A percentile compares a stretch with the other conserved stretches of the same genome.
phyloP scores from a whole-genome alignment of 2,113 vertebrate species.

The Brachyistius frenatus region DNA sequence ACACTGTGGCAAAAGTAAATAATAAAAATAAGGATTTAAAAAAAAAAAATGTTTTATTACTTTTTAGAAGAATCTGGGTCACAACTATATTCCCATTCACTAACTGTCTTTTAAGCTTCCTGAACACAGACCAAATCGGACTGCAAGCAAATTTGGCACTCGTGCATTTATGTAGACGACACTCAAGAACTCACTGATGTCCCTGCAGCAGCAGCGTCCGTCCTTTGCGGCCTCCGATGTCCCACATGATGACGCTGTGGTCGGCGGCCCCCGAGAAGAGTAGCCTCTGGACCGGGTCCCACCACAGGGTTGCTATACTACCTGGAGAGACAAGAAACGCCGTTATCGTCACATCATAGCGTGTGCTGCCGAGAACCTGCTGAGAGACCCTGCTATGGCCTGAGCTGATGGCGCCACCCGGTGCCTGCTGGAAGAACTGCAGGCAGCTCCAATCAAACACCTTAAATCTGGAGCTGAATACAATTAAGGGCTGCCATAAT shows the following conservation, averaged over 20 bases:
- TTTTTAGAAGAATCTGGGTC: not conserved
- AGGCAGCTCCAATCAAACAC: not conserved
- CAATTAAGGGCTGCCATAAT: not conserved
- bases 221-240: slow-evolving; percentile 96
- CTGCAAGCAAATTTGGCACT: not conserved
- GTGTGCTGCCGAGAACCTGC: not conserved
- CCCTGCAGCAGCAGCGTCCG: slow-evolving; percentile 93
- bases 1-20: not conserved
- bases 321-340: slow-evolving; percentile 77
- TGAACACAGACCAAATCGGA: not conserved
- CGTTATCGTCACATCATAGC: not conserved
- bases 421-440: slow-evolving; percentile 37
- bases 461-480: not conserved
- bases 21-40: not conserved
- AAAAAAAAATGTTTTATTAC: not conserved
- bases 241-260: slow-evolving; percentile 99
- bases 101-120: not conserved
- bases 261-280: slow-evolving; percentile 97
- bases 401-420: slow-evolving; percentile 43
- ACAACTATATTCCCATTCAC: not conserved
- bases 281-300: slow-evolving; percentile 94
- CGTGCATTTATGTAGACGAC: accelerated
- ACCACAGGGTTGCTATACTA: slow-evolving; percentile 91
- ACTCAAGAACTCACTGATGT: slow-evolving; percentile 89
- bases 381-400: not conserved